Percentiles rank a stretch among this genome's conserved stretches.
These are phyloP conservation scores for Drosophila trichaetosa DNA, from an alignment of 2,888 invertebrate species.

Conservation along the genomic window DNA sequence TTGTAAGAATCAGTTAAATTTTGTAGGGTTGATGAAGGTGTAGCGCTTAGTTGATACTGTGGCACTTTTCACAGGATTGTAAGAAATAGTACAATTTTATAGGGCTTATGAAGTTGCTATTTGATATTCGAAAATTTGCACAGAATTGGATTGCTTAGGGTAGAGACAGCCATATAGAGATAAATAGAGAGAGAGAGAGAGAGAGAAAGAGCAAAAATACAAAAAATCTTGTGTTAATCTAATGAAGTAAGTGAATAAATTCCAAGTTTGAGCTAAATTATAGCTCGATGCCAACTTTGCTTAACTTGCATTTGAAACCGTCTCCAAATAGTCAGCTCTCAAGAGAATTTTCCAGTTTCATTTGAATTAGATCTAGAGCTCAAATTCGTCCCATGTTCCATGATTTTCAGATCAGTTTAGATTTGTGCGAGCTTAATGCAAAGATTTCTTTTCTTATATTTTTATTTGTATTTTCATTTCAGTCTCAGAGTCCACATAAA, in stretches of 20 bases:
- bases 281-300: not conserved
- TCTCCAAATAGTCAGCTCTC: not conserved
- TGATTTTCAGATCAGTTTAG: slow-evolving; percentile 17
- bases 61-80: not conserved
- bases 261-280: not conserved
- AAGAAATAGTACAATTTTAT: not conserved
- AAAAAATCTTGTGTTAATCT: not conserved
- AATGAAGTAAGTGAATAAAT: not conserved
- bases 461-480: slow-evolving; percentile 72
- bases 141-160: not conserved
- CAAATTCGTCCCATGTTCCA: not conserved
- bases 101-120: not conserved
- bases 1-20: not conserved
- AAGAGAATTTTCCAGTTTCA: not conserved
- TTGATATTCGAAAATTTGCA: not conserved
- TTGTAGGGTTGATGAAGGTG: not conserved
- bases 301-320: not conserved
- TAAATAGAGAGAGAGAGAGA: not conserved
- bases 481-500: slow-evolving; percentile 72
- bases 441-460: slow-evolving; percentile 45
- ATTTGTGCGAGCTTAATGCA: slow-evolving; percentile 55
- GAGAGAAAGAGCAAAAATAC: not conserved
- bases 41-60: not conserved
- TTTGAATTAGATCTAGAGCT: not conserved
- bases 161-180: not conserved